Percentiles rank a stretch among this genome's conserved stretches.
These are phyloP conservation scores for Agonopterix heracliana DNA, from an alignment of 2,888 invertebrate genomes.

Conservation along the genomic window DNA sequence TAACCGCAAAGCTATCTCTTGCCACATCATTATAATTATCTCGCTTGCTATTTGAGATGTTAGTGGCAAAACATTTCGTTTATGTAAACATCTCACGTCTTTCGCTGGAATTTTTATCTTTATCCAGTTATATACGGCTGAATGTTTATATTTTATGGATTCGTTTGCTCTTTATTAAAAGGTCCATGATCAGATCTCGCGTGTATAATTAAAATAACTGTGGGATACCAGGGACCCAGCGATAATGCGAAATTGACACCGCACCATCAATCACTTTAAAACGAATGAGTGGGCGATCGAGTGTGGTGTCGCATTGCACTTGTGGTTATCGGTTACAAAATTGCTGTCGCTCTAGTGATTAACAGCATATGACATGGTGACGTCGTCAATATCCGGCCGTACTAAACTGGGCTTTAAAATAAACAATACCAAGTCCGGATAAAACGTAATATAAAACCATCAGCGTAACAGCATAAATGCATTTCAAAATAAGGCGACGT, in stretches of 20 bases:
- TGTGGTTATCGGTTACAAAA: conserved; percentile 68
- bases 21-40: too few relatives aligned
- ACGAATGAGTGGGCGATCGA: conserved; percentile 56
- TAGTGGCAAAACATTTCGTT: too few relatives aligned
- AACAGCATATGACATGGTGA: conserved; percentile 36
- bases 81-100: too few relatives aligned
- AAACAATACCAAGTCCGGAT: conserved; percentile 26
- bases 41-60: too few relatives aligned
- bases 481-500: conserved; percentile 33
- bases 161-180: too few relatives aligned
- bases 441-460: conserved; percentile 33
- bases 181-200: too few relatives aligned
- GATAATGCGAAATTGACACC: conserved; percentile 63
- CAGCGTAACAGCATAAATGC: conserved; percentile 30
- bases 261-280: conserved; percentile 57
- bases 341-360: conserved; percentile 58
- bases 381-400: conserved; percentile 1
- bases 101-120: too few relatives aligned
- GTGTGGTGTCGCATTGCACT: conserved; percentile 58
- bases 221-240: conserved; percentile 31
- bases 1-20: too few relatives aligned
- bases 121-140: too few relatives aligned
- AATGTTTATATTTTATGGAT: too few relatives aligned
- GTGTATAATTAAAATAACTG: not conserved
- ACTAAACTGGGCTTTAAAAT: conserved; percentile 6